Base-by-base conservation (phyloP, 2,888 invertebrate genomes). In the Poecilus cupreus region DNA sequence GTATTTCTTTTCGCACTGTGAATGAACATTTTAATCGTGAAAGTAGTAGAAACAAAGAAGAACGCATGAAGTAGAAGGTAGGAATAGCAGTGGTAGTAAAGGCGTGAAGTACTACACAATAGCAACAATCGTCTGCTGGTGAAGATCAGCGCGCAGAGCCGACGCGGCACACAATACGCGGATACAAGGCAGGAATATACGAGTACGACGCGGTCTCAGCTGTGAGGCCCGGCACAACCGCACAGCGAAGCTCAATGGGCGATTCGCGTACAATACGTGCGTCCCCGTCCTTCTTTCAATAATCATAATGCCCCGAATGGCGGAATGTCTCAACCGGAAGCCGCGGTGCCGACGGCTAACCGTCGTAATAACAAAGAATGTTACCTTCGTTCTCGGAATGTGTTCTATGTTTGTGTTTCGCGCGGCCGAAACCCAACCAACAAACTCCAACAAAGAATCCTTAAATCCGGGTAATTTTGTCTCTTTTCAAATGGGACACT, bases 261-360 rank as follows among this genome's bases (percentile, higher is more conserved):
- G 49, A 75, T 75, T 22, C 49, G 13, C 75, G 75, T 77, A 18
- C 54, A 32, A 32, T 32, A 32, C 32, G 32, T 32, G 32, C 54
- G 54, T 51, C 54, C 20, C 37, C 43, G 57, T 60, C 60, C 77
- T 39, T 77, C 78, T 78, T 78, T 78, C 78, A 78, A 78, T 78
- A 78, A 78, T 64, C 78, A 78, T 64, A 78, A 64, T 78, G 64
- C 78, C 64, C 18, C 68, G 24, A 70, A 60, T 60, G 60, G 26
- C 16, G 32, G 46, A 78, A 78, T 78, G 78, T 78, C 78, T 78
- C 54, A 78, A 78, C 64, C 78, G 68, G 78, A 78, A 64, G 64
- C 78, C 68, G 16, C 32, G 32, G 32, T 32, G 32, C 32, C 32
- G 32, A 32, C 32, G 32, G 54, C 75, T 49, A 75, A 78, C 78